phyloP scores from a whole-genome alignment of 2,888 invertebrate species.

The Scaptomyza polygonia region DNA sequence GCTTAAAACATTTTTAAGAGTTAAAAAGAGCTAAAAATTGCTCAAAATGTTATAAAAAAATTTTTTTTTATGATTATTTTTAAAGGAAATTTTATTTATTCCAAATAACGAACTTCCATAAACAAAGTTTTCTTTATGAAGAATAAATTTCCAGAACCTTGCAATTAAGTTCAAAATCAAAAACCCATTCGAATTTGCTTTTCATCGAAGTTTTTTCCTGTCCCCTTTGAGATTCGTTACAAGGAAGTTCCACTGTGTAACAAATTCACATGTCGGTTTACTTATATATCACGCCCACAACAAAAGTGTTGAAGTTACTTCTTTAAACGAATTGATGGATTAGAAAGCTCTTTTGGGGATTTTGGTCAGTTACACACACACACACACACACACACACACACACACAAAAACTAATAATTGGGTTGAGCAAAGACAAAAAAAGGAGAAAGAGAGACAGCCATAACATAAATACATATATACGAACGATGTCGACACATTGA shows the following conservation, averaged over 20 bases:
- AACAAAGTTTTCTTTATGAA: too few species aligned
- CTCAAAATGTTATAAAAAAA: background rate
- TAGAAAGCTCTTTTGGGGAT: conserved; percentile 51
- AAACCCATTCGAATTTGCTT: too few species aligned
- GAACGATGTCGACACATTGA: conserved; percentile 54
- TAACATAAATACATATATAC: conserved; percentile 57
- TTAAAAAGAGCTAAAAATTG: background rate
- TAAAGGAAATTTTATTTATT: too few species aligned
- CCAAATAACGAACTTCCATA: too few species aligned
- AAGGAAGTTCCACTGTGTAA: too few species aligned
- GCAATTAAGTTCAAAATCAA: too few species aligned
- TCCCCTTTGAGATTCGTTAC: too few species aligned
- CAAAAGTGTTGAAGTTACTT: conserved; percentile 51
- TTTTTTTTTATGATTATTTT: too few species aligned
- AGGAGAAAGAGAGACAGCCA: background rate
- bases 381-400: background rate
- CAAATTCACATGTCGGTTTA: too few species aligned
- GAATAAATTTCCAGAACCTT: too few species aligned
- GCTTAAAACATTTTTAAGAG: background rate
- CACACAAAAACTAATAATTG: conserved; percentile 57
- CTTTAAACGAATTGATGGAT: conserved; percentile 63
- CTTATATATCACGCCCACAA: conserved; percentile 8
- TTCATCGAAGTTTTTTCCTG: too few species aligned
- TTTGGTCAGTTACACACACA: conserved; percentile 35
- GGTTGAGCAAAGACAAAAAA: conserved; percentile 21